Percentiles rank a stretch among this genome's conserved stretches.
Evolutionary conservation across 2,113 vertebrate genomes (phyloP).

Genomic region (Pipra filicauda): DNA sequence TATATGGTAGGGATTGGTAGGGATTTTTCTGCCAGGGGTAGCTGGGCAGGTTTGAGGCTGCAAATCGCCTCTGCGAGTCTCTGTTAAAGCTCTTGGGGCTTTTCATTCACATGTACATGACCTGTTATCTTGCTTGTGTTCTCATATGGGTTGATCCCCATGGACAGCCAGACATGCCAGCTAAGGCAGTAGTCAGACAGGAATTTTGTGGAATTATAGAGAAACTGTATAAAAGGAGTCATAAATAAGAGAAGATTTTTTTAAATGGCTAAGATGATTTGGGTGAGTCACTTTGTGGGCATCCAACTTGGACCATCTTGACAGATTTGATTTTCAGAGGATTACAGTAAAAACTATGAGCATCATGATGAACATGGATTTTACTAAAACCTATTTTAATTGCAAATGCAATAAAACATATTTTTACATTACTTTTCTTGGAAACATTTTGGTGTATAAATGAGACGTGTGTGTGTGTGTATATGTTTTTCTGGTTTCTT

Average conservation of each 20-base stretch:
- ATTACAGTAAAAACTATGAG: constrained; percentile 50
- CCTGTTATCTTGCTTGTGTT: neutral
- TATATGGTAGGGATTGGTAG: neutral
- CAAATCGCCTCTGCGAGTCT: neutral
- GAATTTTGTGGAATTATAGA: neutral
- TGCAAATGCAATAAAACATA: constrained; percentile 73
- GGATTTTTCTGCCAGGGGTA: neutral
- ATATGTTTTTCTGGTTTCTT: constrained; percentile 75
- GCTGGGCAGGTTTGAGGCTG: neutral
- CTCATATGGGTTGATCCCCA: neutral
- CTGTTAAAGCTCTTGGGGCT: neutral
- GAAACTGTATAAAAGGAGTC: neutral
- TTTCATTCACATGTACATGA: neutral
- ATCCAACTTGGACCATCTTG: constrained; percentile 54
- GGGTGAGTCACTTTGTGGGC: constrained; percentile 30
- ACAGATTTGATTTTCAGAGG: constrained; percentile 40
- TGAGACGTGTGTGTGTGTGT: constrained; percentile 61
- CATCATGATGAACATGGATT: constrained; percentile 62
- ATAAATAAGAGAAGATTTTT: neutral
- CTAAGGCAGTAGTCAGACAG: constrained; percentile 4
- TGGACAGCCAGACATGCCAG: neutral
- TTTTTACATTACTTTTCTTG: constrained; percentile 77
- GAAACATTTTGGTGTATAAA: constrained; percentile 71
- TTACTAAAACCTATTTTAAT: constrained; percentile 77
- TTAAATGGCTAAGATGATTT: constrained; percentile 1